Percentiles rank a stretch among this genome's conserved stretches.
phyloP scores from a whole-genome alignment of 2,797 vertebrate species.

The Diglossa cyanea region DNA sequence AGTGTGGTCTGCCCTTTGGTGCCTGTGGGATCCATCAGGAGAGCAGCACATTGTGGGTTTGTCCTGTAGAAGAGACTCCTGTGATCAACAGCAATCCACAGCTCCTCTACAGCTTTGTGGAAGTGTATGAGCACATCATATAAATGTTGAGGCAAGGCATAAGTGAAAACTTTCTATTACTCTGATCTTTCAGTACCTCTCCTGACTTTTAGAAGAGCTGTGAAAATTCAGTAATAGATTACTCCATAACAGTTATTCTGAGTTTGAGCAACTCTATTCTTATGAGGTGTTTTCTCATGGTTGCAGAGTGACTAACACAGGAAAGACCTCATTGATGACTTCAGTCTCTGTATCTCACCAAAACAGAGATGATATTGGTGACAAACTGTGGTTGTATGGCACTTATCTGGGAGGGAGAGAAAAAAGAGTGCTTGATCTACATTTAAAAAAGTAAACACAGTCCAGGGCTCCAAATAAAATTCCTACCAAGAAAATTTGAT shows the following conservation, averaged over 20 bases:
- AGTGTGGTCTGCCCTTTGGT: neutral
- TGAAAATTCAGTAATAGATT: neutral
- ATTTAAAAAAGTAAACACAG: neutral
- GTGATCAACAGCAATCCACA: neutral
- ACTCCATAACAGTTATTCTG: neutral
- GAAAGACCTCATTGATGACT: fast-evolving
- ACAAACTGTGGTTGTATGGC: neutral
- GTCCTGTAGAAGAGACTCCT: neutral
- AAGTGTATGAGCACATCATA: fast-evolving
- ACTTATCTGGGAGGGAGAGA: neutral
- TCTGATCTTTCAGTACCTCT: neutral
- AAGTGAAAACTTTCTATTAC: neutral
- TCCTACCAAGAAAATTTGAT: neutral
- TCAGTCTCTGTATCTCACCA: neutral
- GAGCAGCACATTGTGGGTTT: neutral
- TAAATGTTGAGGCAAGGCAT: neutral
- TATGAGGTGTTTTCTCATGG: neutral
- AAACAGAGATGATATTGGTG: neutral
- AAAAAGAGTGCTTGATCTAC: neutral
- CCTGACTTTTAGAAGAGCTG: neutral
- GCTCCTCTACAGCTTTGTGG: neutral
- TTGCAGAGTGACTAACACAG: neutral
- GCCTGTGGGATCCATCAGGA: neutral
- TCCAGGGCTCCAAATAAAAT: neutral
- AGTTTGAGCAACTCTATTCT: neutral